Conservation (phyloP, 2,797 vertebrate species). For the Liasis olivaceus region DNA sequence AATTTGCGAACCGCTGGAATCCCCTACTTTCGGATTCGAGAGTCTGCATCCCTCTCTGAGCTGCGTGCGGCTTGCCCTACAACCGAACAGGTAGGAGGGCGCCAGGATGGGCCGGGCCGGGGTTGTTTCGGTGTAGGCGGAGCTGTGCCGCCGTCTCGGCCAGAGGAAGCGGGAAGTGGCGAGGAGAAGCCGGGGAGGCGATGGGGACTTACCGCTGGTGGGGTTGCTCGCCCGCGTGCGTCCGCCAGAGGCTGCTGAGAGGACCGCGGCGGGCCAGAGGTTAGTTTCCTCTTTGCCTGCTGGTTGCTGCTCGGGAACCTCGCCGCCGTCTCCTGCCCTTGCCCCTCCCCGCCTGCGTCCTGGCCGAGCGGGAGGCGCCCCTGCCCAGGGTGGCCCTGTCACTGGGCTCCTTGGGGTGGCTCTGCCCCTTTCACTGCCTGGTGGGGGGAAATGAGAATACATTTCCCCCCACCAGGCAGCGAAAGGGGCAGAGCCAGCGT, state of each 20-base stretch:
- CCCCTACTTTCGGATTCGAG: no score
- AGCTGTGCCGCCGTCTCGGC: constrained; percentile 46
- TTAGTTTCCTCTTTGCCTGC: not conserved
- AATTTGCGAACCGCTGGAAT: no score
- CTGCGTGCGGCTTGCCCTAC: no score
- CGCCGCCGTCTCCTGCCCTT: not conserved
- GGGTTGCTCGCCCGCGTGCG: not conserved
- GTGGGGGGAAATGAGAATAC: no score
- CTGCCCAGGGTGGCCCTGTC: not conserved
- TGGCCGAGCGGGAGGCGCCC: not conserved
- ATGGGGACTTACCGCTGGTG: not conserved
- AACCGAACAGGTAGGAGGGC: not conserved
- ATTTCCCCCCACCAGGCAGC: no score
- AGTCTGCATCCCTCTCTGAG: not conserved
- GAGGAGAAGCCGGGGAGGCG: not conserved
- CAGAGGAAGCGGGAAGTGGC: constrained; percentile 78
- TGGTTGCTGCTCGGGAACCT: not conserved
- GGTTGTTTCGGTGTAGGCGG: fast-evolving
- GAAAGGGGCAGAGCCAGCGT: no score
- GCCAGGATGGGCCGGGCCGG: not conserved
- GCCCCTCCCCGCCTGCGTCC: not conserved
- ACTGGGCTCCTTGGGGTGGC: no score
- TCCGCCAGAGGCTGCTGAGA: not conserved
- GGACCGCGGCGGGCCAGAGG: not conserved
- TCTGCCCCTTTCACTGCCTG: no score